phyloP scores from a whole-genome alignment of 2,888 invertebrate species.

The Cephus pygmeus region DNA sequence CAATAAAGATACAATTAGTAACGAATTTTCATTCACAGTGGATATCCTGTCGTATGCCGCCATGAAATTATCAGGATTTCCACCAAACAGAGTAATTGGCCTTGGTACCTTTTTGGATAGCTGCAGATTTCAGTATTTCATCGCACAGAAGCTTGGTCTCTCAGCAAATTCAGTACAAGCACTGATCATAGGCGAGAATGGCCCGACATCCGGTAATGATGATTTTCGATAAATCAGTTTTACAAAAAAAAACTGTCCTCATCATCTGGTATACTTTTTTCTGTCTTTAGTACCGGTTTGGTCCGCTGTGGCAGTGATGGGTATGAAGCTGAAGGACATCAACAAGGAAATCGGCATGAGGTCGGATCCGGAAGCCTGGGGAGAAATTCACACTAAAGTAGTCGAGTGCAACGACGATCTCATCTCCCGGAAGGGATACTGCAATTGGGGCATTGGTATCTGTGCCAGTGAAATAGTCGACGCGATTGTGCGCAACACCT shows the following conservation, averaged over 20 bases:
- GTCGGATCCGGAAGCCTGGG: slow-evolving; percentile 68
- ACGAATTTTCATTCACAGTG: slow-evolving; percentile 55
- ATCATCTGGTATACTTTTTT: slow-evolving; percentile 26
- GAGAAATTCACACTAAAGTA: slow-evolving; percentile 69
- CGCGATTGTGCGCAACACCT: slow-evolving; percentile 66
- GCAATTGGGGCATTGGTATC: slow-evolving; percentile 69
- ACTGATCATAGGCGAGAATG: slow-evolving; percentile 71
- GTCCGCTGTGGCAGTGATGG: slow-evolving; percentile 71
- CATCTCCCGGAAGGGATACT: slow-evolving; percentile 68
- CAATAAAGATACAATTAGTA: background rate
- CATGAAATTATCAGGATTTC: slow-evolving; percentile 72
- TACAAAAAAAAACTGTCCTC: background rate
- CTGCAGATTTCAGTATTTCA: slow-evolving; percentile 68
- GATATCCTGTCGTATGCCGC: slow-evolving; percentile 71
- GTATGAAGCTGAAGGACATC: slow-evolving; percentile 68
- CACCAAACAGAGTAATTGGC: slow-evolving; percentile 69
- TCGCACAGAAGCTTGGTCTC: slow-evolving; percentile 68
- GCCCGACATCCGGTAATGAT: slow-evolving; percentile 65
- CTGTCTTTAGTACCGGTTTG: slow-evolving; percentile 68
- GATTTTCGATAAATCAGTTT: background rate
- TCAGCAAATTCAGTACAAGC: slow-evolving; percentile 69
- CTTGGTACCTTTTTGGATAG: slow-evolving; percentile 72
- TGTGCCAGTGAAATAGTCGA: slow-evolving; percentile 67
- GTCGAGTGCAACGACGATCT: slow-evolving; percentile 67
- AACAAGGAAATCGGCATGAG: slow-evolving; percentile 67